Conservation (phyloP, 2,113 vertebrate species). For the Tupaia tana region DNA sequence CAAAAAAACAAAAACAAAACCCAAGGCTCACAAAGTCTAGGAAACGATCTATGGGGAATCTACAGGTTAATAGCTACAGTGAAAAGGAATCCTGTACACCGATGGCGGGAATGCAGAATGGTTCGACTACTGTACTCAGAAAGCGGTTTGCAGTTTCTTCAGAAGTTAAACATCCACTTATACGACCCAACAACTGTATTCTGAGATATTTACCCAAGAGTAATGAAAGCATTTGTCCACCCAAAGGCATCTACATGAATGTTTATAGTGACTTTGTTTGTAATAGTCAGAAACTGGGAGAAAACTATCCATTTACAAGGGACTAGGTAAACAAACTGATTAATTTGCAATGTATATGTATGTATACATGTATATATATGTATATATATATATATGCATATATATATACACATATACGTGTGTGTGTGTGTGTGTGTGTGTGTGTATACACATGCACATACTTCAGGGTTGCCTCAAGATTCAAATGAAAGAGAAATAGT, state of each 20-base stretch:
- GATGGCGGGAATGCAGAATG: background rate
- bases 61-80: background rate
- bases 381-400: too few relatives aligned
- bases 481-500: too few relatives aligned
- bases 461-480: too few relatives aligned
- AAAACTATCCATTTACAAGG: background rate
- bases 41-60: background rate
- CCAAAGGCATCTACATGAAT: background rate
- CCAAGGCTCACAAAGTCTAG: background rate
- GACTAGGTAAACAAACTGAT: background rate
- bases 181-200: background rate
- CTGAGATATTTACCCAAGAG: background rate
- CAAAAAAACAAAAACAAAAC: background rate
- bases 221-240: background rate
- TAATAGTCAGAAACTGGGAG: background rate
- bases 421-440: too few relatives aligned
- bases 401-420: background rate
- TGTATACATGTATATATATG: too few relatives aligned
- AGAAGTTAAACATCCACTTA: slow-evolving; percentile 22
- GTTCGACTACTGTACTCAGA: background rate
- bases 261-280: background rate
- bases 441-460: too few relatives aligned
- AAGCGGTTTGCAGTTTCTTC: slow-evolving; percentile 42
- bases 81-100: background rate
- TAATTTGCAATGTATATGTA: too few relatives aligned